Conservation (phyloP, 2,888 invertebrate genomes). For the Drosophila helvetica region DNA sequence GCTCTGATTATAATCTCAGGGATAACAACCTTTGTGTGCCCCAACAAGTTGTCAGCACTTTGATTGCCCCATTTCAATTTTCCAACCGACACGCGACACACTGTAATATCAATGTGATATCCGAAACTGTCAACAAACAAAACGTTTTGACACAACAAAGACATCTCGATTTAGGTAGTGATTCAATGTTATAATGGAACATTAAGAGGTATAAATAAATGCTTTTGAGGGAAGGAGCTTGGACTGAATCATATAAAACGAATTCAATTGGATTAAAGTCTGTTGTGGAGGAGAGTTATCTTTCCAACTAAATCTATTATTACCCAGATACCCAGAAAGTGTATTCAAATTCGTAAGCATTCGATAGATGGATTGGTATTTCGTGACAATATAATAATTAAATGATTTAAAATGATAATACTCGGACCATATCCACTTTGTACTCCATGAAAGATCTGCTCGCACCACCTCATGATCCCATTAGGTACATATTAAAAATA, state of each 20-base stretch:
- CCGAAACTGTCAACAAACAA: conserved; percentile 12
- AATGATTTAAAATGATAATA: no score
- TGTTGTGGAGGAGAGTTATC: no score
- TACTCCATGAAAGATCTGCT: neutral
- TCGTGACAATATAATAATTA: no score
- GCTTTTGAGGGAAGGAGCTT: neutral
- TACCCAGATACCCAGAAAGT: no score
- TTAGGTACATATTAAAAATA: neutral
- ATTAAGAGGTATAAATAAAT: conserved; percentile 9
- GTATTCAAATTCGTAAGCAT: no score
- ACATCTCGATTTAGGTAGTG: neutral
- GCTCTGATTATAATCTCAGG: conserved; percentile 4
- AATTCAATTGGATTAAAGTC: neutral
- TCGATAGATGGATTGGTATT: no score
- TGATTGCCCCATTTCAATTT: conserved; percentile 30
- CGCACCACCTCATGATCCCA: neutral
- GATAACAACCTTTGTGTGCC: conserved; percentile 4
- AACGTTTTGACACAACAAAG: conserved; percentile 29
- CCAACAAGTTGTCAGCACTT: conserved; percentile 46
- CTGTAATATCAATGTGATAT: conserved; percentile 15
- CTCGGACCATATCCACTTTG: no score
- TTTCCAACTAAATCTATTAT: no score
- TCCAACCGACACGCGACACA: conserved; percentile 55
- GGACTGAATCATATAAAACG: neutral
- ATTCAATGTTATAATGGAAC: conserved; percentile 17